A percentile compares a stretch with the other conserved stretches of the same genome.
Conservation (phyloP, 2,888 invertebrate species). For the Cephus rjabovi region DNA sequence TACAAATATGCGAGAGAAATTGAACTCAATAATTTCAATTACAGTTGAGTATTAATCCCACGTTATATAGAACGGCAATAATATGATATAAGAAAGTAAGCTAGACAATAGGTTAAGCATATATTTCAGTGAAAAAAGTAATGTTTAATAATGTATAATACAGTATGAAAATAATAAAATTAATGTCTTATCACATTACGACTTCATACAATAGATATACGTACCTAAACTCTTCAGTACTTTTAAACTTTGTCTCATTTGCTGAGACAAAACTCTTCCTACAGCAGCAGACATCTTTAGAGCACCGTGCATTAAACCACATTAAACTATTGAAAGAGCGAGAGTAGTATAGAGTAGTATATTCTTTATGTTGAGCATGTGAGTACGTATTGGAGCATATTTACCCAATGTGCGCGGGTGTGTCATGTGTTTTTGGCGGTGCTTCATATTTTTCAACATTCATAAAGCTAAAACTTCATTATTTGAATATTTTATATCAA, state of each 20-base stretch:
- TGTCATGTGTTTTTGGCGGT: not conserved
- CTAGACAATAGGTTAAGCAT: not conserved
- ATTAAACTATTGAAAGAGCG: not conserved
- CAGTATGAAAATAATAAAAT: not conserved
- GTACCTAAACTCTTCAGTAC: conserved; percentile 34
- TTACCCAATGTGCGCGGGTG: not conserved
- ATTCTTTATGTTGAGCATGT: not conserved
- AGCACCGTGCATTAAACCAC: not conserved
- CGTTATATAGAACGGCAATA: not conserved
- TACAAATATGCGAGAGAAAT: too few species aligned
- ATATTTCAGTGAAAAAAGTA: not conserved
- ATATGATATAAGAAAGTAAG: not conserved
- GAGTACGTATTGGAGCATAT: not conserved
- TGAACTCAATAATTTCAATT: not conserved
- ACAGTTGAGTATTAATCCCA: not conserved
- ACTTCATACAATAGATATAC: not conserved
- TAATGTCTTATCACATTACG: not conserved
- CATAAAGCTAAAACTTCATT: not conserved
- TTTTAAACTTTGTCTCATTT: conserved; percentile 31
- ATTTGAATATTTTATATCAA: not conserved
- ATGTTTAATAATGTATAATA: not conserved
- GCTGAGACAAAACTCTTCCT: conserved; percentile 31
- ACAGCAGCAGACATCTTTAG: conserved; percentile 43
- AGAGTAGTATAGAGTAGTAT: not conserved
- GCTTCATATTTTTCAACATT: not conserved